phyloP scores from a whole-genome alignment of 2,113 vertebrate species.

The Urocitellus parryii region DNA sequence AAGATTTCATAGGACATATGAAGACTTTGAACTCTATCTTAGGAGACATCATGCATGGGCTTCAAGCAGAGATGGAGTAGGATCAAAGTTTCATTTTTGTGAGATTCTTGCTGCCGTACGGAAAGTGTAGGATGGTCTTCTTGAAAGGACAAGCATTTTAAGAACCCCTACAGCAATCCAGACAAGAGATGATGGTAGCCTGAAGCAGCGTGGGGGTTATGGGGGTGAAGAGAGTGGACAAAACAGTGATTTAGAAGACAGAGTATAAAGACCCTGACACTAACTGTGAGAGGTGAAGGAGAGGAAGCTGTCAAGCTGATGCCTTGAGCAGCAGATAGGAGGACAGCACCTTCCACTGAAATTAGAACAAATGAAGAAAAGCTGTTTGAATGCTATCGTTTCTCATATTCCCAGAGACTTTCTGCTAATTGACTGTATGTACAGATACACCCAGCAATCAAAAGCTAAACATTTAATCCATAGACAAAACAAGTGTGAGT shows the following conservation, averaged over 20 bases:
- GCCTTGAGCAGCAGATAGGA: not conserved
- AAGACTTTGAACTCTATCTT: not conserved
- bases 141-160: not conserved
- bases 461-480: constrained; percentile 33
- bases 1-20: not conserved
- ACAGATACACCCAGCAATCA: not conserved
- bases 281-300: not conserved
- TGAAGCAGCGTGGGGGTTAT: not conserved
- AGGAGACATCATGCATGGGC: not conserved
- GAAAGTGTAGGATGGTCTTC: not conserved
- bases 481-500: constrained; percentile 2
- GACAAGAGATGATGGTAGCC: not conserved
- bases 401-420: constrained; percentile 9
- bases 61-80: not conserved
- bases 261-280: not conserved
- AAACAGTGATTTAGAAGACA: not conserved
- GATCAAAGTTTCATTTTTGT: not conserved
- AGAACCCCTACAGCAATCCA: not conserved
- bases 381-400: not conserved
- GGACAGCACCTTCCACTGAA: not conserved
- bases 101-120: not conserved
- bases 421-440: not conserved
- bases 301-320: not conserved
- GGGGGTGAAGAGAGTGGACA: not conserved
- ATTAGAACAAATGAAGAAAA: not conserved